Evolutionary conservation across 2,888 invertebrate species (phyloP).

Genomic region (Dascillus cervinus): DNA sequence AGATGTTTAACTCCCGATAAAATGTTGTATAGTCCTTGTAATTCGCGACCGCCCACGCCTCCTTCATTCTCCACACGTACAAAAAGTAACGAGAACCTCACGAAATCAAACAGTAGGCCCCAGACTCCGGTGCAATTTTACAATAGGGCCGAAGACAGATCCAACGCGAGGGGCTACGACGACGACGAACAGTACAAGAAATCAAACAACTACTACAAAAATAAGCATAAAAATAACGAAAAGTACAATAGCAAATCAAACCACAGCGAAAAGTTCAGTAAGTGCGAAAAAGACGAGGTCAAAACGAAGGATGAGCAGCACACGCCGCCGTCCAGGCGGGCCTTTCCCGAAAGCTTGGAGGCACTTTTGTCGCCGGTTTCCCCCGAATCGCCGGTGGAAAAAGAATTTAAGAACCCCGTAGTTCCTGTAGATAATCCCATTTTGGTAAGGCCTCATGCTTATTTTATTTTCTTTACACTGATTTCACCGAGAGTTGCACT

Average conservation of each 20-base stretch:
- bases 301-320: conserved; percentile 6
- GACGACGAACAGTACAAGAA: conserved; percentile 8
- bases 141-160: conserved; percentile 18
- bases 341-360: conserved; percentile 23
- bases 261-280: conserved; percentile 8
- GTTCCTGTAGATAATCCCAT: conserved; percentile 19
- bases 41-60: conserved; percentile 37
- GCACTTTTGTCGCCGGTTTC: conserved; percentile 28
- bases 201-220: conserved; percentile 5
- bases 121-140: conserved; percentile 24
- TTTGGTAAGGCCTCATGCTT: conserved; percentile 18
- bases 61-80: conserved; percentile 14
- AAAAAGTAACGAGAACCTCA: conserved; percentile 28
- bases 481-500: no score
- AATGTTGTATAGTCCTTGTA: conserved; percentile 30
- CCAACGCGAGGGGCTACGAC: conserved; percentile 6
- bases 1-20: conserved; percentile 44
- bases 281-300: conserved; percentile 6
- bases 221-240: conserved; percentile 14
- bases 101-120: conserved; percentile 24
- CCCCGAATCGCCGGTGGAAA: conserved; percentile 21
- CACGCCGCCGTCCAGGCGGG: conserved; percentile 14
- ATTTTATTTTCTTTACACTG: no score
- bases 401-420: conserved; percentile 6
- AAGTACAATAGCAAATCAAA: conserved; percentile 3